Evolutionary conservation across 1,140 invertebrate species (phyloP).

Genomic region (Lordiphosa stackelbergi): DNA sequence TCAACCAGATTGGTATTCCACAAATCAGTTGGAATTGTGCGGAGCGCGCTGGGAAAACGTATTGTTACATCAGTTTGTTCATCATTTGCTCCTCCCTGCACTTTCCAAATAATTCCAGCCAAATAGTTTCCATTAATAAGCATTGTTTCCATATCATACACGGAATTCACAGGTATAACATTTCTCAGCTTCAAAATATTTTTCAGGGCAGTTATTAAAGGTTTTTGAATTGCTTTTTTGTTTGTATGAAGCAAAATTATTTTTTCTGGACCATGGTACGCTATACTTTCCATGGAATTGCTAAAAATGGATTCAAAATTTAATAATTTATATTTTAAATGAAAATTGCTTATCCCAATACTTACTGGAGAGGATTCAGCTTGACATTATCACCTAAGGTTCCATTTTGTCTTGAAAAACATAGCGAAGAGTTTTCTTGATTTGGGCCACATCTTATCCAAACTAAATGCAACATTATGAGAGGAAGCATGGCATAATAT

Average conservation of each 20-base stretch:
- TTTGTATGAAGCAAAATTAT: conserved; percentile 5
- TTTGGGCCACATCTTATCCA: neutral
- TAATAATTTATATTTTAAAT: neutral
- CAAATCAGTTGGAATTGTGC: conserved; percentile 6
- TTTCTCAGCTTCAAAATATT: conserved; percentile 6
- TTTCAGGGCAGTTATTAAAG: neutral
- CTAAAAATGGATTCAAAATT: neutral
- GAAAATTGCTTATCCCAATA: neutral
- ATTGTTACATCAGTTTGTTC: conserved; percentile 4
- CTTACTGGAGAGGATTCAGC: conserved; percentile 11
- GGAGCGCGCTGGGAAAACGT: conserved; percentile 13
- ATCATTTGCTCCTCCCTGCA: too few species aligned
- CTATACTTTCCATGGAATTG: neutral
- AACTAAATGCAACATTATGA: conserved; percentile 20
- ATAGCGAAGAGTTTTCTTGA: conserved; percentile 1
- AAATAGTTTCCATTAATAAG: conserved; percentile 9
- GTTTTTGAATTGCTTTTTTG: neutral
- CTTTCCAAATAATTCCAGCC: conserved; percentile 18
- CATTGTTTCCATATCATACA: neutral
- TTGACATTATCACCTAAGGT: neutral
- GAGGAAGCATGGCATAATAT: conserved; percentile 8
- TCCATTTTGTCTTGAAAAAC: neutral
- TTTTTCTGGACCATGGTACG: neutral
- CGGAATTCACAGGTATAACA: neutral
- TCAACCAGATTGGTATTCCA: conserved; percentile 2